Base-by-base conservation (phyloP, 1,140 invertebrate species). In the Spodoptera frugiperda region DNA sequence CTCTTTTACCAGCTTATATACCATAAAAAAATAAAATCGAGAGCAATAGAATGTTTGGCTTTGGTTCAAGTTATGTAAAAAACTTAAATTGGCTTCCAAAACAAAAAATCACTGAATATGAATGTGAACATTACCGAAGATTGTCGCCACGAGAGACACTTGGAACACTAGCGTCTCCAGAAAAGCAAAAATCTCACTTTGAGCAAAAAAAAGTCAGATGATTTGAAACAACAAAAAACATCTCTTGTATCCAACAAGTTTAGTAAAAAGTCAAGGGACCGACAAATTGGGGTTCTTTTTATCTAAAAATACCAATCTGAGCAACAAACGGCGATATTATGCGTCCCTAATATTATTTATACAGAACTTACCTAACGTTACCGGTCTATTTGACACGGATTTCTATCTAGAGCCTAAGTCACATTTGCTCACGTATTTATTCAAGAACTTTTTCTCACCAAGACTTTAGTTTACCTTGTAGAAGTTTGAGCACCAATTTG, bases 241-340 rank as follows among this genome's bases (percentile, higher is more conserved):
- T 15, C 11, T 59, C n/a, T n/a, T 59, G 1, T 11, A 57, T 21
- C 8, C 21, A n/a, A 57, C 3, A 2, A 10, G 30, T 15, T n/a
- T 59, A n/a, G 30, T 15, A 33, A 39, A 59, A 59, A 25, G 5
- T 3, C 57, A 46, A 46, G 2, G 17, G 15, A n/a, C 39, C 8
- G 25, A 3, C 14, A 63, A 63, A 15, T 63, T n/a, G 10, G 17
- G 59, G 14, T 63, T 46, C 39, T 46, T 39, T 53, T 63, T 63
- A 63, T 46, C 59, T 63, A 46, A 46, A 44, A 63, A 46, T 46
- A 14, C 39, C 3, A 12, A 63, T 63, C 39, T 46, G 39, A 14
- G 9, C 15, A 63, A 21, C 59, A 63, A 63, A 63, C 19, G 15
- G 39, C 17, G 3, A 63, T 63, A 63, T 63, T 63, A 63, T 63